phyloP scores from a whole-genome alignment of 2,888 invertebrate species.

The Hedychridium roseum region DNA sequence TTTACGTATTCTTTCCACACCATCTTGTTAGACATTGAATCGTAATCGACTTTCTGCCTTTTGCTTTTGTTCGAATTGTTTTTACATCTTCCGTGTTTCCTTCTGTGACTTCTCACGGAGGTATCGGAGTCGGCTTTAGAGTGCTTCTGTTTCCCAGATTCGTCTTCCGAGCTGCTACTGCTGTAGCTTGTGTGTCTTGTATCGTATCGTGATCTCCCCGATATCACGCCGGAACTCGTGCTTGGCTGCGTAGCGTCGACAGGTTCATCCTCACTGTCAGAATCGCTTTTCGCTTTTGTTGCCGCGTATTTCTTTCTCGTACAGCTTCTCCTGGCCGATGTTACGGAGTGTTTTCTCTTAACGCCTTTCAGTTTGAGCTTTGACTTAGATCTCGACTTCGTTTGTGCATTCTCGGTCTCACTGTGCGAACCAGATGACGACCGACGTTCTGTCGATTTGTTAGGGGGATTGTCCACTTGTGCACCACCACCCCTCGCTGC shows the following conservation, averaged over 20 bases:
- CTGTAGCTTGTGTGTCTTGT: slow-evolving; percentile 34
- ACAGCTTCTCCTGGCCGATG: slow-evolving; percentile 32
- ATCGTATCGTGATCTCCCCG: slow-evolving; percentile 45
- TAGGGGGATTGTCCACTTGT: slow-evolving; percentile 19
- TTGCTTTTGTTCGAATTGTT: slow-evolving; percentile 32
- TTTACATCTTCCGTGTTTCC: slow-evolving; percentile 41
- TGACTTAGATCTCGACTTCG: slow-evolving; percentile 45
- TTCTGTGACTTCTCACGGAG: slow-evolving; percentile 27
- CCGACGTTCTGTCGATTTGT: slow-evolving; percentile 12
- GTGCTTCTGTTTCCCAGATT: slow-evolving; percentile 35
- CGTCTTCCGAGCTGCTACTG: slow-evolving; percentile 37
- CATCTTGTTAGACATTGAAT: slow-evolving; percentile 21
- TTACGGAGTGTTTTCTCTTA: slow-evolving; percentile 47
- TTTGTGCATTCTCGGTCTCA: slow-evolving; percentile 30
- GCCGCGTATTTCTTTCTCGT: slow-evolving; percentile 45
- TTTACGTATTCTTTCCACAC: slow-evolving; percentile 30
- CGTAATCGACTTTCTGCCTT: slow-evolving; percentile 33
- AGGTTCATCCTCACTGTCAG: slow-evolving; percentile 40
- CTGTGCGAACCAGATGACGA: slow-evolving; percentile 33
- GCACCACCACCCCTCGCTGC: slow-evolving; percentile 60
- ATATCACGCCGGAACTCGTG: slow-evolving; percentile 56
- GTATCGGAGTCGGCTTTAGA: slow-evolving; percentile 41
- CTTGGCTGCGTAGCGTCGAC: slow-evolving; percentile 56
- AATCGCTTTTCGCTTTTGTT: slow-evolving; percentile 41
- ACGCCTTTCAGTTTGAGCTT: slow-evolving; percentile 44